Evolutionary conservation across 2,797 vertebrate species (phyloP).

Genomic region (Natrix natrix): DNA sequence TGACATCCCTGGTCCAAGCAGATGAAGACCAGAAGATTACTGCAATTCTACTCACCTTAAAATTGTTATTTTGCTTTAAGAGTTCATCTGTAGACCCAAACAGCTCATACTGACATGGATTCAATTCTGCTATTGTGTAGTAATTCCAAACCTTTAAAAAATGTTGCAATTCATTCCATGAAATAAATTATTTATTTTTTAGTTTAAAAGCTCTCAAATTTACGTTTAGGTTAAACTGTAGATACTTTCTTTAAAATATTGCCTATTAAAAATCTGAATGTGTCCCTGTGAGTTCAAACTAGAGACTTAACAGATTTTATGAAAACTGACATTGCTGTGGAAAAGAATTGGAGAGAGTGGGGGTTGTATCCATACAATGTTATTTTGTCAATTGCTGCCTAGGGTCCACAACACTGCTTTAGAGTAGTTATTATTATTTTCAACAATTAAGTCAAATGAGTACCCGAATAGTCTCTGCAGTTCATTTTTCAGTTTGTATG

Average conservation of each 20-base stretch:
- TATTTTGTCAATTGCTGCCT: not conserved
- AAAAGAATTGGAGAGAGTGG: not conserved
- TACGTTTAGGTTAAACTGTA: not conserved
- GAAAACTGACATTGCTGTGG: not conserved
- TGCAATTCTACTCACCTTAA: not conserved
- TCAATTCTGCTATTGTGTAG: not conserved
- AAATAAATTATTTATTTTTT: not conserved
- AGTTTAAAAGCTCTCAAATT: not conserved
- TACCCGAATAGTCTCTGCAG: not conserved
- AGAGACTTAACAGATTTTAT: not conserved
- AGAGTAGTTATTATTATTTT: not conserved
- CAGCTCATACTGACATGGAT: not conserved
- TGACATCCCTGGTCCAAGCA: not conserved
- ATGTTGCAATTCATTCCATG: not conserved
- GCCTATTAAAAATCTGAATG: not conserved
- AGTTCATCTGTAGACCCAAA: accelerated
- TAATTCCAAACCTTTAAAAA: not conserved
- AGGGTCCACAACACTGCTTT: not conserved
- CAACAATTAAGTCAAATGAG: not conserved
- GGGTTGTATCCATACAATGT: not conserved
- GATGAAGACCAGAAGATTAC: accelerated
- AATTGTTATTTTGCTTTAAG: not conserved
- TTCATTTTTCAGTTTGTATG: not conserved
- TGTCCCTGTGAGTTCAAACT: not conserved
- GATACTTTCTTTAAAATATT: not conserved